Evolutionary conservation across 1,140 invertebrate species (phyloP).

Genomic region (Halesus radiatus): DNA sequence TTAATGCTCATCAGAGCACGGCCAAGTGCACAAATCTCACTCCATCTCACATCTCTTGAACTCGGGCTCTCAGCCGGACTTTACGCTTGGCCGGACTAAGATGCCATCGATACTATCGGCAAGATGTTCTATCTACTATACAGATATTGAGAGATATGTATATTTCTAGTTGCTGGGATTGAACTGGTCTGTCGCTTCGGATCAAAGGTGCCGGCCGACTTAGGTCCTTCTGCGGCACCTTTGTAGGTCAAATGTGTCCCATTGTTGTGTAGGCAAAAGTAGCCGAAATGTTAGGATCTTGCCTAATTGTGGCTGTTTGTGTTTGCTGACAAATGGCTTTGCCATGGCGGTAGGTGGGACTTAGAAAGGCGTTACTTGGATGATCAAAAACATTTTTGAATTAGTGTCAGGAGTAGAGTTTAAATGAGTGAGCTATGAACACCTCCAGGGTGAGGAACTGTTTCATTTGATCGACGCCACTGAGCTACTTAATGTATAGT

Average conservation of each 20-base stretch:
- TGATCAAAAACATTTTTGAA: too few relatives aligned
- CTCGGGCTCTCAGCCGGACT: background rate
- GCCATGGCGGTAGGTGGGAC: background rate
- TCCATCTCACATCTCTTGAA: background rate
- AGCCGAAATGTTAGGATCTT: background rate
- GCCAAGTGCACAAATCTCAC: background rate
- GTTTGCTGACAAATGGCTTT: background rate
- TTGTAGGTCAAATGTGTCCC: background rate
- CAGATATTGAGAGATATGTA: too few relatives aligned
- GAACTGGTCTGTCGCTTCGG: background rate
- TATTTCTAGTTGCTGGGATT: background rate
- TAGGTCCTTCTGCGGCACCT: background rate
- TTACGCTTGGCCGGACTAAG: background rate
- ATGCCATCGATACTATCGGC: background rate
- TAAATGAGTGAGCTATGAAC: too few relatives aligned
- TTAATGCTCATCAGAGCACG: background rate
- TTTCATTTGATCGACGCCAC: too few relatives aligned
- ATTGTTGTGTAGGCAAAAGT: background rate
- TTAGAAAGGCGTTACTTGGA: background rate
- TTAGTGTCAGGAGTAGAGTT: too few relatives aligned
- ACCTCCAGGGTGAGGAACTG: too few relatives aligned
- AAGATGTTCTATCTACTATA: too few relatives aligned
- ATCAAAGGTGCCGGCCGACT: background rate
- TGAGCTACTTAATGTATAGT: too few relatives aligned
- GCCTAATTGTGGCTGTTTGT: constrained; percentile 3